Percentiles rank a stretch among this genome's conserved stretches.
Conservation (phyloP, 2,113 vertebrate genomes). For the Tursiops truncatus region DNA sequence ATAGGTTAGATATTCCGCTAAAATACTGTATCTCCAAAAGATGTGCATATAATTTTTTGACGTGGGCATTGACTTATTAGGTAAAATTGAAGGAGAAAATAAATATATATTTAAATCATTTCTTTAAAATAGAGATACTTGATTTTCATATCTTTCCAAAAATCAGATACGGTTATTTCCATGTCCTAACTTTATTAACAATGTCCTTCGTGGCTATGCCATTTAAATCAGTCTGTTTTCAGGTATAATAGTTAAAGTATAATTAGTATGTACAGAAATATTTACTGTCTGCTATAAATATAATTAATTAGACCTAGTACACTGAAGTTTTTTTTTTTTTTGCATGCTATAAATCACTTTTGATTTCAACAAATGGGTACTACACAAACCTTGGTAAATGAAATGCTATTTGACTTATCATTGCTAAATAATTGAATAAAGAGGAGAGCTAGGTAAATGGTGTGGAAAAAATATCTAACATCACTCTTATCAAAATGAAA, state of each 20-base stretch:
- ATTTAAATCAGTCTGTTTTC: constrained; percentile 57
- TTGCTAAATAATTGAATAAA: constrained; percentile 76
- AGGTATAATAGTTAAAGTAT: constrained; percentile 38
- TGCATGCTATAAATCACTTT: constrained; percentile 54
- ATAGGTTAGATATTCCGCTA: neutral
- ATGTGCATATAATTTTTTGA: neutral
- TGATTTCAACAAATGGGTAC: constrained; percentile 61
- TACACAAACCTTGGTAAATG: constrained; percentile 56
- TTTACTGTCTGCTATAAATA: constrained; percentile 37
- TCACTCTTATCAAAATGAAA: constrained; percentile 68
- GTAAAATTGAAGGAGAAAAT: constrained; percentile 45
- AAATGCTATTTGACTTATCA: constrained; percentile 68
- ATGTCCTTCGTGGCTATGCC: neutral
- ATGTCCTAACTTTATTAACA: constrained; percentile 27
- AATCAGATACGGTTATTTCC: neutral
- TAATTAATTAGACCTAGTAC: constrained; percentile 61
- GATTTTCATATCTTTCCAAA: constrained; percentile 24
- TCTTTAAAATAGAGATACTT: constrained; percentile 18
- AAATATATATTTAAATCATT: constrained; percentile 25
- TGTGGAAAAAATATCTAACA: constrained; percentile 54
- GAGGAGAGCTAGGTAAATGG: constrained; percentile 66
- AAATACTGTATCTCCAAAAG: neutral
- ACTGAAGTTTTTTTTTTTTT: constrained; percentile 58
- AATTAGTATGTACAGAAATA: constrained; percentile 55
- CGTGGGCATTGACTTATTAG: neutral